Conservation (phyloP, 2,888 invertebrate species). For the Drosophila atripex region DNA sequence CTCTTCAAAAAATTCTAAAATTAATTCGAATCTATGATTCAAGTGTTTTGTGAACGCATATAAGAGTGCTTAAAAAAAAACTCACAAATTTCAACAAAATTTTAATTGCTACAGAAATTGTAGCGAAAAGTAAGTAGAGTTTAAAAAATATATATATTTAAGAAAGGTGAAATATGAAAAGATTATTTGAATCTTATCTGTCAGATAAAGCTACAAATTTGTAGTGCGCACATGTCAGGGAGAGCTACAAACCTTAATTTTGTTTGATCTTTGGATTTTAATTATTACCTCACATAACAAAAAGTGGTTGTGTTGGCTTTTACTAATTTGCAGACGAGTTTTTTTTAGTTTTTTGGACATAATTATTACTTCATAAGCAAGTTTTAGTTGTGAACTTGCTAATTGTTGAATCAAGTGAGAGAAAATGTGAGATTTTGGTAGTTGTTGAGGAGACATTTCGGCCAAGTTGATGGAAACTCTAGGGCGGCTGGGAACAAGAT, state of each 20-base stretch:
- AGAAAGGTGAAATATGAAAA: slow-evolving; percentile 10
- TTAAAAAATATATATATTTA: slow-evolving; percentile 12
- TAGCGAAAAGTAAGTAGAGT: not conserved
- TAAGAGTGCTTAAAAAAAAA: slow-evolving; percentile 24
- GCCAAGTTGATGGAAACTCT: not conserved
- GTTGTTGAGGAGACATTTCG: not conserved
- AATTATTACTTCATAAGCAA: slow-evolving; percentile 46
- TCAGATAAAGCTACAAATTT: not conserved
- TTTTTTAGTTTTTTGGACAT: slow-evolving; percentile 25
- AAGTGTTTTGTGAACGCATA: slow-evolving; percentile 25
- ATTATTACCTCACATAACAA: slow-evolving; percentile 26
- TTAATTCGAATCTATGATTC: slow-evolving; percentile 7
- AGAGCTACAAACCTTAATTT: slow-evolving; percentile 2
- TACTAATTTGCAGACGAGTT: slow-evolving; percentile 72
- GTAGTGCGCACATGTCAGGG: not conserved
- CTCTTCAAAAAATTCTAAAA: slow-evolving; percentile 1
- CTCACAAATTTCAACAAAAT: slow-evolving; percentile 20
- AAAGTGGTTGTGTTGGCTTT: slow-evolving; percentile 42
- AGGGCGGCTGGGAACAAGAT: slow-evolving; percentile 18
- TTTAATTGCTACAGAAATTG: slow-evolving; percentile 5
- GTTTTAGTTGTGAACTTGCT: slow-evolving; percentile 46
- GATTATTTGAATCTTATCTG: not conserved
- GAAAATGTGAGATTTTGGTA: slow-evolving; percentile 3
- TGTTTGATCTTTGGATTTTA: slow-evolving; percentile 19
- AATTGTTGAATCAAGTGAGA: slow-evolving; percentile 47